Base-by-base conservation (phyloP, 2,888 invertebrate species). In the Aquatica leii region DNA sequence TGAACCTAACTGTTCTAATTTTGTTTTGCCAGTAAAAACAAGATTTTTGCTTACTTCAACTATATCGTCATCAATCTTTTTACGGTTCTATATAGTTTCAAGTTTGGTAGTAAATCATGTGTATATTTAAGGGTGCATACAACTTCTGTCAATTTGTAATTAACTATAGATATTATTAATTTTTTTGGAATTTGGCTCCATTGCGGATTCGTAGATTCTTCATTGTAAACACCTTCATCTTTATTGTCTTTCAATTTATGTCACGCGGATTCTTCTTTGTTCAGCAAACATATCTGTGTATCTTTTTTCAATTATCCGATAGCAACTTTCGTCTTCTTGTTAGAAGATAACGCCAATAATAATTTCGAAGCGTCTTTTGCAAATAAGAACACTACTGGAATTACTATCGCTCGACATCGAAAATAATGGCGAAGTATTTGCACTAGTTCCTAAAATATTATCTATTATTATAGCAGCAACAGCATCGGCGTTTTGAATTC, bases 341-440 rank as follows among this genome's bases (percentile, higher is more conserved):
- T 82, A 0, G 82, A 80, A 3, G 82, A 76, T 65, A 91, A 78
- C 0, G 88, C 86, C 12, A 86, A 82, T 0, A 87, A 79, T n/a
- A 97, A 81, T 69, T 87, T 85, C n/a, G 84, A 80, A 1, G 91
- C 94, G 80, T 97, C 95, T 62, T 86, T 84, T 4, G 88, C 86
- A 79, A 94, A 97, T 56, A 97, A 85, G 79, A 97, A 97, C 6
- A 96, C 92, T n/a, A 95, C 87, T 0, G 97, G 95, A 76, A 97
- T 95, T 87, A 0, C 95, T 95, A 81, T 98, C 97, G 1, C 96
- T 96, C 0, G 96, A 95, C 98, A 98, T 98, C 2, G 96, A 95
- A 83, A 98, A 98, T 83, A 96, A 87, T 0, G 94, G 90, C 1
- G 93, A 90, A 53, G 86, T 88, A 24, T 88, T 86, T 43, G 90